Percentiles rank a stretch among this genome's conserved stretches.
phyloP scores from a whole-genome alignment of 2,113 vertebrate species.

The Calcarius ornatus region DNA sequence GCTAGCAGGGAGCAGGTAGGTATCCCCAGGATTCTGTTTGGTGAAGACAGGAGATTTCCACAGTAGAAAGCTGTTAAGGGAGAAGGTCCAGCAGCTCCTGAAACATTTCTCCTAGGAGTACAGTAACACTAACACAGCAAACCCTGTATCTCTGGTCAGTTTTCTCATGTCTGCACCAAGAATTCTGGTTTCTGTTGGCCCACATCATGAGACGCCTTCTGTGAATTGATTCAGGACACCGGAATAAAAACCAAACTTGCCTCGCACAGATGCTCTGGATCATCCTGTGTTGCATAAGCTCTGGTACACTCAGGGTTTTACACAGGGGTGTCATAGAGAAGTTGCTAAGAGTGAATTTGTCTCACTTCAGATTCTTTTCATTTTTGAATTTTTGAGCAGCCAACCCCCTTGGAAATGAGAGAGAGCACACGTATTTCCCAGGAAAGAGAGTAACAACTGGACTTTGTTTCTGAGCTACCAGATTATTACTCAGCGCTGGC shows the following conservation, averaged over 20 bases:
- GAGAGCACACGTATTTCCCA: neutral
- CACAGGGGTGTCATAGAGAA: neutral
- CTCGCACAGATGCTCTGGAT: neutral
- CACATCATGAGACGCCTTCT: too few species aligned
- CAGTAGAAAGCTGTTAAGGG: neutral
- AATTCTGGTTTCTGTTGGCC: neutral
- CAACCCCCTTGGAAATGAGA: neutral
- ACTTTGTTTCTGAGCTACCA: neutral
- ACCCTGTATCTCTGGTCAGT: neutral
- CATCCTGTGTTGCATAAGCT: neutral
- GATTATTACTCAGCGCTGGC: neutral
- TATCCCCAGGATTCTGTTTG: neutral
- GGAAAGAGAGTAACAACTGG: neutral
- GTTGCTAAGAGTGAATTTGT: neutral
- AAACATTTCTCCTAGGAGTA: neutral
- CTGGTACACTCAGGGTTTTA: accelerated
- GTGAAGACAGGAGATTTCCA: neutral
- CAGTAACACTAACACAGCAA: neutral
- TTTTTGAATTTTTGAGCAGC: neutral
- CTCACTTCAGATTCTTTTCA: neutral
- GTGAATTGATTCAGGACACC: neutral
- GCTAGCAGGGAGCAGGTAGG: conserved; percentile 94
- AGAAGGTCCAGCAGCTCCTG: neutral
- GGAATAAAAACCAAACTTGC: neutral
- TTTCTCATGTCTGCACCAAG: neutral